Evolutionary conservation across 2,888 invertebrate genomes (phyloP).

Genomic region (Drosophila recens): DNA sequence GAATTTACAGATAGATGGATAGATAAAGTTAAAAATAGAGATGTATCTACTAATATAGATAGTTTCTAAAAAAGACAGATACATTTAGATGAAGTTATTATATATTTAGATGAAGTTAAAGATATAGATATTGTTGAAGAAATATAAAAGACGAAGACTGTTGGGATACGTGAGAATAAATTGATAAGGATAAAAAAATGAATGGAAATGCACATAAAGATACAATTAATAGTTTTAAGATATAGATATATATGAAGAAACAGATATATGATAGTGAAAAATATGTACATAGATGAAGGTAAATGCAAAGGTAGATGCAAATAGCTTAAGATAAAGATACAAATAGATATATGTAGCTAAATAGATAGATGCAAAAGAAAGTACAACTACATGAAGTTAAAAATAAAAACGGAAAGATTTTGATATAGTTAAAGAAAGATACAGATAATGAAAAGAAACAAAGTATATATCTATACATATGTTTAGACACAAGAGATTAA

Average conservation of each 20-base stretch:
- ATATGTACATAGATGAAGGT: background rate
- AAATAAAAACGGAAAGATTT: background rate
- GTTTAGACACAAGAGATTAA: too few relatives aligned
- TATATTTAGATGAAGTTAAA: background rate
- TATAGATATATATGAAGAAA: background rate
- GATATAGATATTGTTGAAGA: background rate
- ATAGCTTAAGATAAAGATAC: too few relatives aligned
- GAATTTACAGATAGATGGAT: too few relatives aligned
- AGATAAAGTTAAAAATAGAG: too few relatives aligned
- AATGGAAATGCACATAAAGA: too few relatives aligned
- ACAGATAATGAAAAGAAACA: too few relatives aligned
- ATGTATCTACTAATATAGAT: too few relatives aligned
- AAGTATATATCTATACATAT: too few relatives aligned
- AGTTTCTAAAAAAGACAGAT: too few relatives aligned
- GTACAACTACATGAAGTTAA: background rate
- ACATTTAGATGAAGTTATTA: too few relatives aligned
- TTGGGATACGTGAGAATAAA: background rate
- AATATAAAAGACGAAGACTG: background rate
- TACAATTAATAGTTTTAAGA: background rate
- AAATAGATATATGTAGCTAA: too few relatives aligned
- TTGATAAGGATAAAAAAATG: background rate
- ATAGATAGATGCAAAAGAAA: background rate
- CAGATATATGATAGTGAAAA: background rate
- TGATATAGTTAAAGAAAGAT: too few relatives aligned
- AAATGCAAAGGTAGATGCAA: background rate